These are phyloP conservation scores for Laticauda colubrina DNA, from an alignment of 2,113 vertebrate genomes.

Conservation along the genomic window DNA sequence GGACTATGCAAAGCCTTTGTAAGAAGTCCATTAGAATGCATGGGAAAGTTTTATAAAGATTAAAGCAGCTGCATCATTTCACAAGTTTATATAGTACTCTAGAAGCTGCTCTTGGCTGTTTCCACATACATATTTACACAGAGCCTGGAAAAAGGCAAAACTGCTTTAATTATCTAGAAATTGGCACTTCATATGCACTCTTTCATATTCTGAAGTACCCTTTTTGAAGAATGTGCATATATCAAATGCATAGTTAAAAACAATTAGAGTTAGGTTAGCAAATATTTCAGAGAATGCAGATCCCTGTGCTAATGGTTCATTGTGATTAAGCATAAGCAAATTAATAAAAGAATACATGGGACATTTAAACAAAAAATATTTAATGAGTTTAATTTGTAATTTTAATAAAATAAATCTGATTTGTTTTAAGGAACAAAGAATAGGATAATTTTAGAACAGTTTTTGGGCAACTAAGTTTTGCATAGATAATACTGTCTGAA, in stretches of 20 bases:
- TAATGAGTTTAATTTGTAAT: not conserved
- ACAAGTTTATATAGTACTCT: not conserved
- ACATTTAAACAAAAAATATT: not conserved
- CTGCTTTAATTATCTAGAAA: not conserved
- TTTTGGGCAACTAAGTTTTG: not conserved
- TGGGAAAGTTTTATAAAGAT: not conserved
- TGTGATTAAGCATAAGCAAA: not conserved
- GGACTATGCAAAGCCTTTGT: not conserved
- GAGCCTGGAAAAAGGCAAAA: not conserved
- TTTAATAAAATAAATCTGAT: not conserved
- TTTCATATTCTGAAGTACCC: not conserved
- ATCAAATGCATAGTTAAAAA: not conserved
- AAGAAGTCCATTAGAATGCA: not conserved
- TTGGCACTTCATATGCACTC: not conserved
- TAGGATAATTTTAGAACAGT: too few relatives aligned
- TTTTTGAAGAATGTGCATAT: not conserved
- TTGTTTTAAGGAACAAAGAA: not conserved
- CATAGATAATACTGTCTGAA: not conserved
- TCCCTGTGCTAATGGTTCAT: not conserved
- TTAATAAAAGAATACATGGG: not conserved
- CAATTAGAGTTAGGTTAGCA: not conserved
- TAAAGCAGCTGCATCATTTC: not conserved
- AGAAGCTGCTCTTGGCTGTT: not conserved
- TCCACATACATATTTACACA: not conserved
- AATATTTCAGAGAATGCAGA: not conserved